Percentiles rank a stretch among this genome's conserved stretches.
Evolutionary conservation across 2,888 invertebrate genomes (phyloP).

Genomic region (Ethmia dodecea): DNA sequence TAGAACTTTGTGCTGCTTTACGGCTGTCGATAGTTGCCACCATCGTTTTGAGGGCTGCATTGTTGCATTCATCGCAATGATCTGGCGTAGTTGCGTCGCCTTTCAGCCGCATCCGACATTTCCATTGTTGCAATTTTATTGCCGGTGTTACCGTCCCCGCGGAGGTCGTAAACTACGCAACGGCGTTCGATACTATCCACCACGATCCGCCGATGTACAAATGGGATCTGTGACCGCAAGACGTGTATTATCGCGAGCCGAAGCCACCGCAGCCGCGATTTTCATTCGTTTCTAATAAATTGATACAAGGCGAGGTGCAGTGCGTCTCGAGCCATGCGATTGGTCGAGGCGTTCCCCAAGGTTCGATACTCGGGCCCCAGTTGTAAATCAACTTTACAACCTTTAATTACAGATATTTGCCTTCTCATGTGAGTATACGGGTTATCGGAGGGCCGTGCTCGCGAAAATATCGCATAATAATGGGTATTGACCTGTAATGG

Average conservation of each 20-base stretch:
- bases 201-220: constrained; percentile 46
- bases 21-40: constrained; percentile 66
- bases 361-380: constrained; percentile 64
- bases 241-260: constrained; percentile 57
- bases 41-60: constrained; percentile 63
- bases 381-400: constrained; percentile 78
- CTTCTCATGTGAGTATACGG: constrained; percentile 70
- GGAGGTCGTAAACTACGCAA: constrained; percentile 68
- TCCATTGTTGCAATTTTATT: constrained; percentile 76
- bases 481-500: constrained; percentile 76
- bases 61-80: constrained; percentile 73
- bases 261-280: constrained; percentile 70
- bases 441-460: constrained; percentile 72
- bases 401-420: constrained; percentile 78
- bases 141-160: constrained; percentile 71
- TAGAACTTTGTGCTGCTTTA: constrained; percentile 50
- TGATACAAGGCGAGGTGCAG: constrained; percentile 62
- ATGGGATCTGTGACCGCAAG: constrained; percentile 70
- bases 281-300: constrained; percentile 76
- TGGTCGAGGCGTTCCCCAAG: constrained; percentile 64
- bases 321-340: constrained; percentile 44
- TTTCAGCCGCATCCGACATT: constrained; percentile 70
- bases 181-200: constrained; percentile 66
- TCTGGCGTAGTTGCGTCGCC: constrained; percentile 63
- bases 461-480: constrained; percentile 77